Percentiles rank a stretch among this genome's conserved stretches.
These are phyloP conservation scores for Eutrigla gurnardus DNA, from an alignment of 2,797 vertebrate species.

Conservation along the genomic window DNA sequence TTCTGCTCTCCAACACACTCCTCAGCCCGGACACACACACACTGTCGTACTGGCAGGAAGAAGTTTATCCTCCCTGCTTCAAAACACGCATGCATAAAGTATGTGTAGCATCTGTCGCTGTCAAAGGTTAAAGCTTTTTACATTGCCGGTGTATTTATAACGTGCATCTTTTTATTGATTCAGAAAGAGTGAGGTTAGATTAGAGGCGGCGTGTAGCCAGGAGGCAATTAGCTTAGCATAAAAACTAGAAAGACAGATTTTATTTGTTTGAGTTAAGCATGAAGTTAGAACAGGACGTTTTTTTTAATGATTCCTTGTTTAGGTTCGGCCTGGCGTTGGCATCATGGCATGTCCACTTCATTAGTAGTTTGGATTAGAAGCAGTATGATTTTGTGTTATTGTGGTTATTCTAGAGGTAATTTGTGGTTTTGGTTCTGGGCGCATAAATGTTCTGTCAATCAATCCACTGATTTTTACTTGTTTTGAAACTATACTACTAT, in stretches of 20 bases:
- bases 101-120: slow-evolving; percentile 24
- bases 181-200: background rate
- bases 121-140: background rate
- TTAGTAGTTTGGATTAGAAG: too few relatives aligned
- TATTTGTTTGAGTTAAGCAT: background rate
- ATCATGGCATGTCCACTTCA: too few relatives aligned
- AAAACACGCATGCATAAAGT: slow-evolving; percentile 26
- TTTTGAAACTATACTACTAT: too few relatives aligned
- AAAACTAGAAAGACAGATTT: background rate
- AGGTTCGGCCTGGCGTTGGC: too few relatives aligned
- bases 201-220: background rate
- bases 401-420: too few relatives aligned
- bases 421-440: too few relatives aligned
- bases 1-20: slow-evolving; percentile 50
- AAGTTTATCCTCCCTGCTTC: slow-evolving; percentile 25
- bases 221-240: background rate
- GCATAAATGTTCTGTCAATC: too few relatives aligned
- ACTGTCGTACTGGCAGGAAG: slow-evolving; percentile 25
- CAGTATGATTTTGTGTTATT: too few relatives aligned
- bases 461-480: too few relatives aligned
- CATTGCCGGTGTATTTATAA: background rate
- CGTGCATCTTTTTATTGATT: background rate
- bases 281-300: background rate
- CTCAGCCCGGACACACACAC: slow-evolving; percentile 34
- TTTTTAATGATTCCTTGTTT: too few relatives aligned